These are phyloP conservation scores for Lordiphosa collinella DNA, from an alignment of 1,140 invertebrate species.

Conservation along the genomic window DNA sequence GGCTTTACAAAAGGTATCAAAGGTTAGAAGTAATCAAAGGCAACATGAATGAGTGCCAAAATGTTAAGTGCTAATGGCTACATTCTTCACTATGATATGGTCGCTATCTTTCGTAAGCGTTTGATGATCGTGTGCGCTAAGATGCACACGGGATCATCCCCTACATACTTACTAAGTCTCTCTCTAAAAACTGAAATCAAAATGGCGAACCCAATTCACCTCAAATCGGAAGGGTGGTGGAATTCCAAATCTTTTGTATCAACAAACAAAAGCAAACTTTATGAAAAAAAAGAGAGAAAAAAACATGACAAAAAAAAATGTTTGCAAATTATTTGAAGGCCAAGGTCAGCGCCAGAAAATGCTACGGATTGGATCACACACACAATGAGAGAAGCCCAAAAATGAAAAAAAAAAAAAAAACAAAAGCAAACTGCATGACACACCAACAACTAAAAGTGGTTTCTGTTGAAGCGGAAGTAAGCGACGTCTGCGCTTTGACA, in stretches of 20 bases:
- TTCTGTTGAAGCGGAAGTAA: conserved; percentile 61
- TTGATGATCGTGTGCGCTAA: too few species aligned
- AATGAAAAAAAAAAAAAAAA: too few species aligned
- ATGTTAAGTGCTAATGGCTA: too few species aligned
- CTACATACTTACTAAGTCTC: too few species aligned
- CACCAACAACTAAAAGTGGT: conserved; percentile 25
- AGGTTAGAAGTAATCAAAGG: too few species aligned
- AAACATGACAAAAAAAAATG: neutral
- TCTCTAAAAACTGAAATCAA: neutral
- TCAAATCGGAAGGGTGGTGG: neutral
- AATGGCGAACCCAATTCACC: neutral
- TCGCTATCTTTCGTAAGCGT: too few species aligned
- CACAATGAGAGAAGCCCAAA: conserved; percentile 29
- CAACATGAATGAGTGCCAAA: too few species aligned
- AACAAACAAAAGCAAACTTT: neutral
- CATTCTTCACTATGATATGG: too few species aligned
- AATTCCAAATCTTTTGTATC: neutral
- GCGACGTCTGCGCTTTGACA: conserved; percentile 64
- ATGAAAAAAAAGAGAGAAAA: neutral
- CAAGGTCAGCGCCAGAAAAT: conserved; percentile 41
- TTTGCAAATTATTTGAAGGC: conserved; percentile 10
- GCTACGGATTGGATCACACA: conserved; percentile 35
- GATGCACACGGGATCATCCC: too few species aligned
- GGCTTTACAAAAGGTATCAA: too few species aligned
- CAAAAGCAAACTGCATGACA: conserved; percentile 8